A percentile compares a stretch with the other conserved stretches of the same genome.
These are phyloP conservation scores for Panurus biarmicus DNA, from an alignment of 2,113 vertebrate genomes.

Conservation along the genomic window DNA sequence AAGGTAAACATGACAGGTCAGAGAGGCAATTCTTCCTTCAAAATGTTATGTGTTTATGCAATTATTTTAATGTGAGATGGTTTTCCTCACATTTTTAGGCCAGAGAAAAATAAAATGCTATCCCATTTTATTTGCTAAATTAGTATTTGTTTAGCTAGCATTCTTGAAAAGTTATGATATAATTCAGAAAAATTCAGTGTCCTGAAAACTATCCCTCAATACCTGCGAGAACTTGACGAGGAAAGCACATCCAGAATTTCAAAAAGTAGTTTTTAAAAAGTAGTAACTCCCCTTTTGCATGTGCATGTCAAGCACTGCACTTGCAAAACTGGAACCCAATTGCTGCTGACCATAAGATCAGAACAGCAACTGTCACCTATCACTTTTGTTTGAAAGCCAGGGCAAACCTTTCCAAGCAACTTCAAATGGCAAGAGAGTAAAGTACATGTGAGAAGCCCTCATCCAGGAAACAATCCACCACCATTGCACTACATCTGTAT, in stretches of 20 bases:
- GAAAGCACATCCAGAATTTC: background rate
- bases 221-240: background rate
- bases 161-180: background rate
- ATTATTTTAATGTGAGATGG: background rate
- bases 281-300: background rate
- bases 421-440: background rate
- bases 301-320: too few species aligned
- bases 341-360: background rate
- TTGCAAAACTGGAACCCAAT: background rate
- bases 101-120: background rate
- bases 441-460: background rate
- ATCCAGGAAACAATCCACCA: background rate
- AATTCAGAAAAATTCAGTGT: background rate
- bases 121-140: background rate
- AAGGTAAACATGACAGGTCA: conserved; percentile 57
- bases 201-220: background rate
- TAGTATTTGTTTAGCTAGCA: background rate
- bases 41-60: background rate
- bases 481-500: background rate
- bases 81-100: background rate
- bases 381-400: background rate
- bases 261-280: background rate
- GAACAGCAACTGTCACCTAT: background rate
- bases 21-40: background rate
- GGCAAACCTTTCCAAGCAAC: background rate